Evolutionary conservation across 1,140 invertebrate species (phyloP).

Genomic region (Oreohelix idahoensis): DNA sequence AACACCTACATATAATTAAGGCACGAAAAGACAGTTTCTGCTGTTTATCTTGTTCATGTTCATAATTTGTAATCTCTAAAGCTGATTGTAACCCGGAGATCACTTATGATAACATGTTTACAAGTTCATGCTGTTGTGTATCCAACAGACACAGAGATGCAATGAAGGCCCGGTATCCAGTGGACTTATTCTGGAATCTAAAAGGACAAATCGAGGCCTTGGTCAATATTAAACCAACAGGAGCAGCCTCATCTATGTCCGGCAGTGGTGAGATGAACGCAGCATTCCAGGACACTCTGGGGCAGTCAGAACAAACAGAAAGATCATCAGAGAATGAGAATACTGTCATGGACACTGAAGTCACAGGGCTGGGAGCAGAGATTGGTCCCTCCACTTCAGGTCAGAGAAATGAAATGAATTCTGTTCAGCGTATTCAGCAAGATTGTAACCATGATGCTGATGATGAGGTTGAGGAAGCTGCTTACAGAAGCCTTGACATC

Average conservation of each 20-base stretch:
- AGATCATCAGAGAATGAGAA: not conserved
- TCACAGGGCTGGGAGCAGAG: not conserved
- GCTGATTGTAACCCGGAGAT: too few relatives aligned
- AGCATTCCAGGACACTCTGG: not conserved
- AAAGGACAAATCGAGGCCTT: not conserved
- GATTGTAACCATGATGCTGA: not conserved
- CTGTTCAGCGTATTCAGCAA: not conserved
- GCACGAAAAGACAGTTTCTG: too few relatives aligned
- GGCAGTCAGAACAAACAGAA: not conserved
- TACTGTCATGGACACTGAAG: not conserved
- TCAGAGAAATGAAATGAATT: not conserved
- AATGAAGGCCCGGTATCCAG: not conserved
- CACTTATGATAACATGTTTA: not conserved
- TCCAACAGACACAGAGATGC: conserved; percentile 20
- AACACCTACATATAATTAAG: too few relatives aligned
- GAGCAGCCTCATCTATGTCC: not conserved
- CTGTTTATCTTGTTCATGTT: too few relatives aligned
- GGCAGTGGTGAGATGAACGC: not conserved
- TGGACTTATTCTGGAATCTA: conserved; percentile 14
- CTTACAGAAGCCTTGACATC: not conserved
- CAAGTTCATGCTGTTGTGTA: not conserved
- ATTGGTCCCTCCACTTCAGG: not conserved
- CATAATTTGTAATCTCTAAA: too few relatives aligned
- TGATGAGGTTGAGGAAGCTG: not conserved
- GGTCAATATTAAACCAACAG: not conserved